Evolutionary conservation across 1,140 invertebrate species (phyloP), one percentile per base, ranked within the genome.

Genomic region (Nephotettix cincticeps): DNA sequence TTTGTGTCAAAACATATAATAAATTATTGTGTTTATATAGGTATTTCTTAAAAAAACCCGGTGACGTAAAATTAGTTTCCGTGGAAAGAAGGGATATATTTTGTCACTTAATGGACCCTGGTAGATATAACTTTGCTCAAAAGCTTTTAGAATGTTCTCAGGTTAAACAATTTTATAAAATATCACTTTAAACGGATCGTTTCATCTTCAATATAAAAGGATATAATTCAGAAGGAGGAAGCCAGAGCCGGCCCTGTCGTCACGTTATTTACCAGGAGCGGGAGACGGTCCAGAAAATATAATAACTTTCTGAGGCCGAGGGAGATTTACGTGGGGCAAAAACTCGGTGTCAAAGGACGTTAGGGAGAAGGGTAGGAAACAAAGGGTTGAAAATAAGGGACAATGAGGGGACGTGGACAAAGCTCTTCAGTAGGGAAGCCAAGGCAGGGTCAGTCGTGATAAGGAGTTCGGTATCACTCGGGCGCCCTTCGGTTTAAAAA

Each of bases 261-360:
- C 27, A 29, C 56, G 56, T 61, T 61, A 61, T 61, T 61, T 27
- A 61, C 56, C 56, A n/a, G 28, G 32, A 28, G 2, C 56, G 56
- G 56, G 56, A 61, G 56, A 21, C 14, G 23, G 56, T 61, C 56
- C 56, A 61, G 56, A 61, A 61, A 61, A 61, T 61, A 61, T 61
- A 51, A 51, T 51, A 61, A 61, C 56, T 61, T 61, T 61, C 56
- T 61, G 56, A 27, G 25, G 56, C 56, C 56, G 56, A 29, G 56
- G 27, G 56, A 61, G 56, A 61, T 61, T 61, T 61, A 61, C 56
- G 56, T 25, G 64, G 64, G 11, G 30, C 17, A 67, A 67, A 67
- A 58, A 71, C 68, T 73, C 65, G 25, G 71, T 61, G 64, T 70
- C 43, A 67, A 72, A 69, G 43, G 69, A 68, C 71, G 70, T 72